These are phyloP conservation scores for Takifugu bimaculatus DNA, from an alignment of 2,113 vertebrate genomes.

Conservation along the genomic window DNA sequence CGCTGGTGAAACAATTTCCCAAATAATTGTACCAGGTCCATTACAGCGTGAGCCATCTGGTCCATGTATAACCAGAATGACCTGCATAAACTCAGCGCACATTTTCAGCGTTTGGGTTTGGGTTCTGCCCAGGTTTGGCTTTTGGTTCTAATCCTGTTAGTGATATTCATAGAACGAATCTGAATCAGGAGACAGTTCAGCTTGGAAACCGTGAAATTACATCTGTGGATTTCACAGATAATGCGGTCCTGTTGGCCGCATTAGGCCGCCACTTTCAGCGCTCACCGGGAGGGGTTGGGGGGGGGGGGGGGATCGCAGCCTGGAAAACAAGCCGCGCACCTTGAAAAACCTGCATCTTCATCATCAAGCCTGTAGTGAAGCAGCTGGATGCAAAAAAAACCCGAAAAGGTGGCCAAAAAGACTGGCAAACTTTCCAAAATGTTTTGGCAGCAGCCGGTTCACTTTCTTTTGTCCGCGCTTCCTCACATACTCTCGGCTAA, in stretches of 20 bases:
- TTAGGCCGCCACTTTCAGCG: no score
- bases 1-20: not conserved
- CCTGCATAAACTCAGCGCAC: not conserved
- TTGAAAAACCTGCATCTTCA: no score
- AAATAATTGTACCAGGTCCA: not conserved
- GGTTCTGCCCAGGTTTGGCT: not conserved
- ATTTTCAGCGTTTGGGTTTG: not conserved
- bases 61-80: not conserved
- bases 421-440: no score
- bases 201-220: not conserved
- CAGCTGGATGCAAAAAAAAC: no score
- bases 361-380: no score
- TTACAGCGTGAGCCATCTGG: no score
- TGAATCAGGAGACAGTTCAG: not conserved
- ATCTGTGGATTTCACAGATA: not conserved
- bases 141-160: not conserved
- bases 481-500: conserved; percentile 14
- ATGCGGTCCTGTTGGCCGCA: not conserved
- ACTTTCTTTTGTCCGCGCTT: not conserved
- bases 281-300: no score
- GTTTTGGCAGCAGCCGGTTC: not conserved
- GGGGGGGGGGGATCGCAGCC: no score
- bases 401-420: no score
- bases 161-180: not conserved
- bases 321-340: no score